Evolutionary conservation across 1,140 invertebrate genomes (phyloP).

Genomic region (Bombus superbus): DNA sequence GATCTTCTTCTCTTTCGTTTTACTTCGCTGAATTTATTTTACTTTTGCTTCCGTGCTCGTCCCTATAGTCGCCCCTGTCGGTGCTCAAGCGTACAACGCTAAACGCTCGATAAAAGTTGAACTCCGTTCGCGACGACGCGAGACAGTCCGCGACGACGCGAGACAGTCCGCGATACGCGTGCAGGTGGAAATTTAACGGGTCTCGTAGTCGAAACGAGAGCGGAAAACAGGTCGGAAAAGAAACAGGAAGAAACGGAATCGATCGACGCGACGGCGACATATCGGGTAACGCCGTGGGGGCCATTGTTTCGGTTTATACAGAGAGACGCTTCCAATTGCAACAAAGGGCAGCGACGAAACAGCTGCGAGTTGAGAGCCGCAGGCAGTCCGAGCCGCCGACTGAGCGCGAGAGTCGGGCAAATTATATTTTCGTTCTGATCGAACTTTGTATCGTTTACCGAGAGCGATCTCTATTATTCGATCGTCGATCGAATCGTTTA

Average conservation of each 20-base stretch:
- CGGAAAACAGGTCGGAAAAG: slow-evolving; percentile 37
- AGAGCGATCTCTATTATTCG: neutral
- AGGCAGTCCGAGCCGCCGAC: neutral
- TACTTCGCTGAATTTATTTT: neutral
- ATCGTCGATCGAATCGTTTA: neutral
- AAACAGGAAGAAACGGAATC: slow-evolving; percentile 50
- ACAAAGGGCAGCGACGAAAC: slow-evolving; percentile 54
- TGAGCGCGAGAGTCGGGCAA: neutral
- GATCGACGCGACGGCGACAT: slow-evolving; percentile 17
- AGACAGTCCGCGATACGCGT: neutral
- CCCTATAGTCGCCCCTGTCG: too few relatives aligned
- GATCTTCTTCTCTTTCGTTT: neutral
- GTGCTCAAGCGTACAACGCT: neutral
- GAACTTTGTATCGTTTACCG: neutral
- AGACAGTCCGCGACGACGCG: neutral
- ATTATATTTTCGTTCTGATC: slow-evolving; percentile 1
- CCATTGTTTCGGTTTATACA: slow-evolving; percentile 53
- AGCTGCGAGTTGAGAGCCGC: neutral
- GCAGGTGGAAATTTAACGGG: slow-evolving; percentile 11
- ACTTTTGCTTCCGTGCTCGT: neutral
- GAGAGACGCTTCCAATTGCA: slow-evolving; percentile 19
- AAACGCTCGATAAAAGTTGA: neutral
- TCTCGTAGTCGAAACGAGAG: neutral
- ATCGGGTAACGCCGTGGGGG: slow-evolving; percentile 47
- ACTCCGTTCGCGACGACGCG: too few relatives aligned